Evolutionary conservation across 64 coral and sea anemone genomes (phyloP), one percentile per base, ranked within the genome.

Genomic region (Acropora tenuis): DNA sequence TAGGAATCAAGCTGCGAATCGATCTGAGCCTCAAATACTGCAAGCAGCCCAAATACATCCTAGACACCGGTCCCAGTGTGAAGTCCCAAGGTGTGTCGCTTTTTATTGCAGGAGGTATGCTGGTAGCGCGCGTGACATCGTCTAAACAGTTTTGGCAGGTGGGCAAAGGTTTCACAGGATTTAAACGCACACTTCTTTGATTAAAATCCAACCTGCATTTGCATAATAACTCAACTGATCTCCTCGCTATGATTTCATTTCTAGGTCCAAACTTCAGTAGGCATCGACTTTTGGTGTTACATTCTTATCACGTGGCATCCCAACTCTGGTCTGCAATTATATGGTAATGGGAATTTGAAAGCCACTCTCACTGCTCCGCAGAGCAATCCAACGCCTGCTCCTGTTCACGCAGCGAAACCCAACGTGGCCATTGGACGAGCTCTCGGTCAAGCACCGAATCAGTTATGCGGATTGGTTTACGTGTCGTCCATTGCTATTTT

Each of bases 1-100:
- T 99, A 94, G 97, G 94, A 11, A 92, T 99, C 30, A 99, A 96
- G 74, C 49, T 99, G n/a, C 93, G 95, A 11, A 58, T 99, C 53
- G 91, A 99, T 67, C 73, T 78, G 4, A 69, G 48, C 4, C 49
- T 91, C 0, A 90, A 87, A 53, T 74, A 41, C 20, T 99, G 94
- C n/a, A 90, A 78, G 7, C 75, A 84, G 2, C 91, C 91, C 5
- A 96, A 89, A 43, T 99, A 94, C 49, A 74, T 99, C 10, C 20
- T 99, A 3, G 97, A 99, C 67, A 99, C 97, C 74, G 97, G 97
- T 43, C 91, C 97, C 8, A 96, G 97, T 42, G 57, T 90, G 1
- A 90, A 90, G n/a, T 91, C 89, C 1, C 83, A 79, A 47, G 97
- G 97, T 65, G 17, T 99, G 65, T 99, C 97, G 46, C 72, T 99